phyloP scores from a whole-genome alignment of 2,797 vertebrate genomes.

The Urosaurus nigricauda region DNA sequence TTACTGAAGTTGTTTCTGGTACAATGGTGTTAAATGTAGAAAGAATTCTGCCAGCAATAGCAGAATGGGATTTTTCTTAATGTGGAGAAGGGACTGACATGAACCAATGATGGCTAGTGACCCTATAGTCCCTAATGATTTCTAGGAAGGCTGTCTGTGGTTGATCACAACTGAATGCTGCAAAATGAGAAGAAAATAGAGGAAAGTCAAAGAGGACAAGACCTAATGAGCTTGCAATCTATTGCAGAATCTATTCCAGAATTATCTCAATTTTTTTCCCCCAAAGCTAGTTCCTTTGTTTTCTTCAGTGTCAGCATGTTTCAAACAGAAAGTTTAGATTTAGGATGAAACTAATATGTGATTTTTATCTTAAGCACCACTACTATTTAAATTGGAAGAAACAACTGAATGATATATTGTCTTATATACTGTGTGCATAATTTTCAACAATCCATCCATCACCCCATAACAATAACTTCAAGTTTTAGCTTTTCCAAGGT shows the following conservation, averaged over 20 bases:
- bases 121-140: background rate
- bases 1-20: background rate
- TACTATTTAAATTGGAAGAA: constrained; percentile 25
- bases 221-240: background rate
- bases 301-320: constrained; percentile 7
- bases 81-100: background rate
- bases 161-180: background rate
- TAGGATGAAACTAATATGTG: constrained; percentile 9
- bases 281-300: background rate
- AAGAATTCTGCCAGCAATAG: background rate
- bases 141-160: background rate
- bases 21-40: background rate
- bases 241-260: background rate
- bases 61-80: background rate
- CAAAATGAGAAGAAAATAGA: background rate
- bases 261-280: no score
- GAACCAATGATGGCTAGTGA: background rate
- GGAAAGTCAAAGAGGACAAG: background rate
- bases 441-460: constrained; percentile 23
- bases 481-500: constrained; percentile 8
- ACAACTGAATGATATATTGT: constrained; percentile 12
- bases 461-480: constrained; percentile 30
- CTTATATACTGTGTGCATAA: constrained; percentile 25
- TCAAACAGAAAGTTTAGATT: background rate
- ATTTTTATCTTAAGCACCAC: constrained; percentile 9